Evolutionary conservation across 2,113 vertebrate genomes (phyloP), one percentile per base, ranked within the genome.

Genomic region (Mystacornis crossleyi): DNA sequence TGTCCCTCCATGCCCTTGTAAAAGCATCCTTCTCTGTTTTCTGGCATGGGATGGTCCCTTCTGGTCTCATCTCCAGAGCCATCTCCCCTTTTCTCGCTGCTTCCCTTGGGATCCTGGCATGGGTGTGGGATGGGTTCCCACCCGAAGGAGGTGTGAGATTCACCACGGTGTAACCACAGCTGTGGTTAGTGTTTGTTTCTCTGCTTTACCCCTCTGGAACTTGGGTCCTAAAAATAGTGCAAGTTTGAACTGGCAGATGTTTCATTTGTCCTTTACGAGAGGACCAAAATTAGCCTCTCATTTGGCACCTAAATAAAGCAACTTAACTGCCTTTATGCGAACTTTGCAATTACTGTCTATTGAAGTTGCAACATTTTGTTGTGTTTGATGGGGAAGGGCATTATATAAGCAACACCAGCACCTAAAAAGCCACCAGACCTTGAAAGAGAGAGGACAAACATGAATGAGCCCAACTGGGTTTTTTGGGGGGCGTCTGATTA

Each of bases 261-360:
- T 97, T 81, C 94, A 51, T 97, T 97, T 98, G 97, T 97, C 97
- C 97, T 98, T 97, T 97, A 90, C 4, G 40, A 94, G 96, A 97
- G 91, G 97, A 72, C 97, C 96, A 93, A 96, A 98, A 98, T 98
- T 97, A 98, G 98, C 92, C 95, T 97, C 97, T 97, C 97, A 95
- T 95, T 97, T 96, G 95, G 98, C 97, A 95, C 98, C 97, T 98
- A 98, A 98, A 98, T 97, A 97, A 98, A 98, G 97, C 97, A 96
- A 77, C 90, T 91, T 81, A 47, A 93, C 95, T 93, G 96, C 95
- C 94, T 97, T 95, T 89, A 80, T 95, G 88, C 47, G 26, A 96
- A 92, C 97, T 97, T 98, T 93, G 89, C 95, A 95, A 90, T 96
- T 94, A 97, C 92, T 87, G 90, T 70, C 80, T 95, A 93, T 93